Percentiles rank a stretch among this genome's conserved stretches.
Evolutionary conservation across 2,888 invertebrate species (phyloP).

Genomic region (Atherix ibis): DNA sequence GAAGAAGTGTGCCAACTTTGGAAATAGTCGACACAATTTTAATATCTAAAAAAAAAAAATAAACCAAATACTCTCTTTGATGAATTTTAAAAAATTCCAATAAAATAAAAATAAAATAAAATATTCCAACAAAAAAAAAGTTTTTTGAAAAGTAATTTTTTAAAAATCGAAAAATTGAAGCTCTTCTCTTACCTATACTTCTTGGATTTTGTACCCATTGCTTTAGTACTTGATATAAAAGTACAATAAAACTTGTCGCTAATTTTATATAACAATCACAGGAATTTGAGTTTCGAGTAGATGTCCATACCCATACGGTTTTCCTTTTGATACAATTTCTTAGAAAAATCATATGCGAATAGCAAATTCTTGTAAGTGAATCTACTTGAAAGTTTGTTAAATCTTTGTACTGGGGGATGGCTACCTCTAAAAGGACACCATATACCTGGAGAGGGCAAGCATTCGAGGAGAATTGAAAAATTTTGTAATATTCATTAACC

Average conservation of each 20-base stretch:
- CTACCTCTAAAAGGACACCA: slow-evolving; percentile 8
- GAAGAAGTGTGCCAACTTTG: slow-evolving; percentile 5
- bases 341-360: slow-evolving; percentile 8
- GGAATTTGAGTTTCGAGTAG: slow-evolving; percentile 1
- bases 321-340: slow-evolving; percentile 7
- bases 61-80: slow-evolving; percentile 1
- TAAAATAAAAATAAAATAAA: neutral
- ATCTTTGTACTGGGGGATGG: slow-evolving; percentile 8
- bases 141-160: no score
- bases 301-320: slow-evolving; percentile 5
- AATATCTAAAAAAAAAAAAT: slow-evolving; percentile 4
- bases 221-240: slow-evolving; percentile 10
- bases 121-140: neutral
- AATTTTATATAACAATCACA: slow-evolving; percentile 11
- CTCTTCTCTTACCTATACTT: slow-evolving; percentile 10
- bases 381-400: slow-evolving; percentile 5
- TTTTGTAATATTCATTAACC: slow-evolving; percentile 10
- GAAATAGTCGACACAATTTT: slow-evolving; percentile 8
- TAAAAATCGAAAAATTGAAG: no score
- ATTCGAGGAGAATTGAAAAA: slow-evolving; percentile 10
- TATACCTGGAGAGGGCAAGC: slow-evolving; percentile 11
- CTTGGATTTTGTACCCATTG: slow-evolving; percentile 11
- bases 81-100: neutral
- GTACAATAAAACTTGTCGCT: slow-evolving; percentile 9
- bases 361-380: slow-evolving; percentile 6